Conservation (phyloP, 2,888 invertebrate genomes). For the Watsonalla cultraria region DNA sequence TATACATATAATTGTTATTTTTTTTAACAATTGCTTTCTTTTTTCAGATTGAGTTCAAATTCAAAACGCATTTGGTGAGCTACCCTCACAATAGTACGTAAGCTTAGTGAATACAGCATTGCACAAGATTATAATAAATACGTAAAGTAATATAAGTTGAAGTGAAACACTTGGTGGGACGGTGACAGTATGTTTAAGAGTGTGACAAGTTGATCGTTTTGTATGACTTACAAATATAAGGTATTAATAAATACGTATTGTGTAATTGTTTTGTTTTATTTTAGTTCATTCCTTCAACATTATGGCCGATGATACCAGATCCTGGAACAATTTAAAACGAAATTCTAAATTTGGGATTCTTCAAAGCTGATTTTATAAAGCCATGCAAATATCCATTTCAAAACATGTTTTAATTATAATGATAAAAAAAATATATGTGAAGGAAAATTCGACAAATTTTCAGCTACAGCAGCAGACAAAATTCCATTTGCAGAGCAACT, state of each 20-base stretch:
- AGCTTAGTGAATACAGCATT: constrained; percentile 4
- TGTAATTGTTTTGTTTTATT: constrained; percentile 14
- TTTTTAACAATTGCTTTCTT: background rate
- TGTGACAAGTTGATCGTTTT: constrained; percentile 33
- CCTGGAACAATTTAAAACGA: constrained; percentile 39
- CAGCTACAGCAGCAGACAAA: background rate
- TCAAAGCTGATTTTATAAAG: too few species aligned
- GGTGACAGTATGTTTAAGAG: constrained; percentile 21
- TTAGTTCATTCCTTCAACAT: constrained; percentile 60
- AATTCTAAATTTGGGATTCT: too few species aligned
- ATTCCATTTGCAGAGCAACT: too few species aligned
- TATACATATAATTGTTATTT: too few species aligned
- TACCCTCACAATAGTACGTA: background rate
- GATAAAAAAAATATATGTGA: constrained; percentile 4
- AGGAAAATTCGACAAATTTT: background rate
- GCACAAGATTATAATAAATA: constrained; percentile 29
- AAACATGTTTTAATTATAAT: too few species aligned
- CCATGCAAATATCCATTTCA: too few species aligned
- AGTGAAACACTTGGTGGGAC: constrained; percentile 3
- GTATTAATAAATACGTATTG: constrained; percentile 25
- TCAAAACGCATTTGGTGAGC: constrained; percentile 4
- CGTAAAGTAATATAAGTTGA: constrained; percentile 17
- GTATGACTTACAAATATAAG: constrained; percentile 32
- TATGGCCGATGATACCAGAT: constrained; percentile 48
- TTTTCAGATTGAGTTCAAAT: background rate